Base-by-base conservation (phyloP, 2,797 vertebrate genomes). In the Ficedula albicollis region DNA sequence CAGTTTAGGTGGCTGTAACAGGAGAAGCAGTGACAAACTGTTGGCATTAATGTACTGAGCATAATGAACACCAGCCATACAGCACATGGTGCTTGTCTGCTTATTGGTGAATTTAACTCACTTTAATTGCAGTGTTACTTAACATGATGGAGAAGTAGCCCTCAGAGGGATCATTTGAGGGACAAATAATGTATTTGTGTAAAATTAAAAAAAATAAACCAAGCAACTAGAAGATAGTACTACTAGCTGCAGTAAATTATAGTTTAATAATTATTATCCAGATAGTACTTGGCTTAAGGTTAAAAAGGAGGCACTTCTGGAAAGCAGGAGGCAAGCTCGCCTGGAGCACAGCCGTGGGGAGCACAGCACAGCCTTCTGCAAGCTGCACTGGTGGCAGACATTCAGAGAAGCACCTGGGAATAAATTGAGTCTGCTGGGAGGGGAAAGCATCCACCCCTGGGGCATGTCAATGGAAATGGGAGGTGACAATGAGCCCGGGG, bases 11-110 rank as follows among this genome's bases (percentile, higher is more conserved):
- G 87, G 74, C 90, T 64, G 77, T 27, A 81, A 83, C 88, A 67
- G 86, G 87, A 92, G 89, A 76, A 95, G 87, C 54, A 81, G 87
- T 95, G 96, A 96, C 95, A 87, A 97, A 97, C 86, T 95, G 94
- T 93, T 94, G 89, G 86, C 93, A 82, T 95, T 97, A 97, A 98
- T 97, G 96, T 97, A 95, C 76, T 86, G 94, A 93, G 69, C 85
- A 90, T 97, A 98, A 97, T 96, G 87, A 98, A 97, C 93, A 97
- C 96, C 97, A 97, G 97, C 98, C 98, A 98, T 96, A 79, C 34
- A 98, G 98, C 98, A 99, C 98, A 98, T 98, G 98, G 98, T 98
- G 77, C 97, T 98, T 98, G 98, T 99, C 98, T 97, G 94, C 97
- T 97, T 97, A 98, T 98, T 98, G 98, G 96, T 92, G 91, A 87